Evolutionary conservation across 23 tunicate genomes (phyloP), one percentile per base, ranked within the genome.

Genomic region (Ciona savignyi): DNA sequence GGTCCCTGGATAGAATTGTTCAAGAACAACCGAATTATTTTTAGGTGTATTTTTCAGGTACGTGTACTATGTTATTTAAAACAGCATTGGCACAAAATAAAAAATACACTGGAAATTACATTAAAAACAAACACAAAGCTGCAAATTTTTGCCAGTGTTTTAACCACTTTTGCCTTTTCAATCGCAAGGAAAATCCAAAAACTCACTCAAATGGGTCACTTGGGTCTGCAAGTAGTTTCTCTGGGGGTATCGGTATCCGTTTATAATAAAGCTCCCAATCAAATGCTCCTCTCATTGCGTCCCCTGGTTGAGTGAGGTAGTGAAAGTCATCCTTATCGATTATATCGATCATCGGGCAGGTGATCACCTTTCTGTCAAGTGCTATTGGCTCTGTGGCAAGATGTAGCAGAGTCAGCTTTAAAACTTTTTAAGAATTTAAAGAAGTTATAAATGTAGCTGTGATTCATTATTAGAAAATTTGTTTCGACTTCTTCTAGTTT

Each of bases 311-410:
- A 1, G 89, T 83, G 23, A 68, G 60, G 65, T 89, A 89, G 27
- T 78, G 81, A 68, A 89, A 89, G 30, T 83, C 70, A 29, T 83
- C 96, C 9, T 89, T 89, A 67, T 89, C 67, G 23, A 89, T 78
- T 19, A 89, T 68, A 68, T 89, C 96, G n/a, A 89, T 89, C 96
- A 89, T 89, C 23, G 96, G 96, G 35, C 96, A 89, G n/a, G 83
- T 85, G 28, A 83, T 67, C 33, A 77, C 80, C 60, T 66, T 78
- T 15, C 89, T 72, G 66, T 89, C 78, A 48, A 68, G 0, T 23
- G 81, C 84, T 28, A 89, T 89, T 35, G 96, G 96, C 56, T 89
- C 91, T 82, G 62, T 11, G 30, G 11, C 11, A 68, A 71, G 35
- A 71, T 42, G n/a, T n/a, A n/a, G n/a, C n/a, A n/a, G n/a, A n/a